Conservation (phyloP, 2,888 invertebrate species). For the Calameuta pallipes region DNA sequence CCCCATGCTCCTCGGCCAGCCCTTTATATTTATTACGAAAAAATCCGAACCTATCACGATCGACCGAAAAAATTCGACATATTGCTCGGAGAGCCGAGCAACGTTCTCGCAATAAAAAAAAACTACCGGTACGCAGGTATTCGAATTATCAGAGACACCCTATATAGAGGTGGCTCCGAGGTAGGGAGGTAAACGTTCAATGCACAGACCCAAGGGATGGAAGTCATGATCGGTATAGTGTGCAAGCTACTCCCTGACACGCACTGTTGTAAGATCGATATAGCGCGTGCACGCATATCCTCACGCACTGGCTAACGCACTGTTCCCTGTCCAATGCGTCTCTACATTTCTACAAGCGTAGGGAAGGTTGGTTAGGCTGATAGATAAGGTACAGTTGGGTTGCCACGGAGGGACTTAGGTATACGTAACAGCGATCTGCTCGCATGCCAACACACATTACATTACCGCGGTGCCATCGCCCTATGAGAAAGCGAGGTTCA, state of each 20-base stretch:
- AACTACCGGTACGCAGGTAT: not conserved
- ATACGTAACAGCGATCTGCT: slow-evolving; percentile 28
- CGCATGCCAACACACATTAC: slow-evolving; percentile 57
- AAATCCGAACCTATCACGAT: not conserved
- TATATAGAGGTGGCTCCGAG: not conserved
- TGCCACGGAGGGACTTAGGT: not conserved
- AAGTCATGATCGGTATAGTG: slow-evolving; percentile 17
- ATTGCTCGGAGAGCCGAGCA: not conserved
- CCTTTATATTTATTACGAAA: not conserved
- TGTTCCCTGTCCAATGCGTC: not conserved
- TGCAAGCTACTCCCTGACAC: slow-evolving; percentile 46
- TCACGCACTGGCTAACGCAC: slow-evolving; percentile 30
- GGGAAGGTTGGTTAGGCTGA: not conserved
- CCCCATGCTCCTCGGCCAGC: not conserved
- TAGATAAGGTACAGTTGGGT: not conserved
- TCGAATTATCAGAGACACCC: not conserved
- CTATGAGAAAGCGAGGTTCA: slow-evolving; percentile 33
- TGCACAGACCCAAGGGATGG: slow-evolving; percentile 10
- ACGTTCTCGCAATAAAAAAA: not conserved
- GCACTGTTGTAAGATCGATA: slow-evolving; percentile 55
- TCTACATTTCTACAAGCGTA: slow-evolving; percentile 15
- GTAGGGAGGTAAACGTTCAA: slow-evolving; percentile 1
- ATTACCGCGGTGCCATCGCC: slow-evolving; percentile 32
- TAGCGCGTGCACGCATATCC: slow-evolving; percentile 53
- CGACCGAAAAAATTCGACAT: not conserved